Evolutionary conservation across 2,113 vertebrate genomes (phyloP).

Genomic region (Ptychochromis oligacanthus): DNA sequence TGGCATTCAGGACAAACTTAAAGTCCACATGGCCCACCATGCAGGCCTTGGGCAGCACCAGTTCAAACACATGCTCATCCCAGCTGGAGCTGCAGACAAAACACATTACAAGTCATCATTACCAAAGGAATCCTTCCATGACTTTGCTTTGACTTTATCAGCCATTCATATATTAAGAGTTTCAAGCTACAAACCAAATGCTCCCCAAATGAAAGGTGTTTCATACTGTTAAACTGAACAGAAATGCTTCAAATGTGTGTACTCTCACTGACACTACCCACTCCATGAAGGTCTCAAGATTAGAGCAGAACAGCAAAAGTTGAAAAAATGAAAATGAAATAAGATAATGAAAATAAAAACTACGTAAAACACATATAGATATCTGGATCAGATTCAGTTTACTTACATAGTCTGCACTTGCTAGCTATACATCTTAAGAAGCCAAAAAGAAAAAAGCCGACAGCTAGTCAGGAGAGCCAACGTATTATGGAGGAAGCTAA

Average conservation of each 20-base stretch:
- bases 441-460: too few relatives aligned
- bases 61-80: conserved; percentile 98
- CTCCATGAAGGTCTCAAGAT: too few relatives aligned
- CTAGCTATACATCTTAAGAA: too few relatives aligned
- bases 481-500: not conserved
- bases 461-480: not conserved
- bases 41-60: conserved; percentile 97
- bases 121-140: not conserved
- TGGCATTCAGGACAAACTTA: conserved; percentile 97
- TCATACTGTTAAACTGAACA: too few relatives aligned
- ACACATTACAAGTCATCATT: not conserved
- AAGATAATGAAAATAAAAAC: too few relatives aligned
- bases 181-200: not conserved
- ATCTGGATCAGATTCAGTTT: too few relatives aligned
- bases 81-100: conserved; percentile 89
- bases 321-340: too few relatives aligned
- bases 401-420: too few relatives aligned
- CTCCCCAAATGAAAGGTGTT: too few relatives aligned
- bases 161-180: not conserved
- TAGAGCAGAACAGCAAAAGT: too few relatives aligned
- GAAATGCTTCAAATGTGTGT: not conserved
- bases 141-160: not conserved
- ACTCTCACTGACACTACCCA: too few relatives aligned
- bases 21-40: conserved; percentile 99
- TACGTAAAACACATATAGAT: too few relatives aligned